Evolutionary conservation across 2,113 vertebrate genomes (phyloP).

Genomic region (Acanthisitta chloris): DNA sequence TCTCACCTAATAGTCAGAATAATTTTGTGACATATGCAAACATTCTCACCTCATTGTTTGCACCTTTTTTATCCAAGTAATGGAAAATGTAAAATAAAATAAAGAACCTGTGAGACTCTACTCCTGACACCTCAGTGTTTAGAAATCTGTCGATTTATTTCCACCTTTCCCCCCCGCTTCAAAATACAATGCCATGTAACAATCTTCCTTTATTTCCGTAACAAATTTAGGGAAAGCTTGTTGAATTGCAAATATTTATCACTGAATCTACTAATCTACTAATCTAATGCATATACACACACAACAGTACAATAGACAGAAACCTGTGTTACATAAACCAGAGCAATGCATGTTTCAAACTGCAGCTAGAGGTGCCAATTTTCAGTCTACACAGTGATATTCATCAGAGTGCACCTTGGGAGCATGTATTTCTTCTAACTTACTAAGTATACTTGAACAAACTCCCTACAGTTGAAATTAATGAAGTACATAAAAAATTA

Average conservation of each 20-base stretch:
- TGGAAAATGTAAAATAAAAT: background rate
- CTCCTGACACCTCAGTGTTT: background rate
- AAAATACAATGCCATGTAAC: background rate
- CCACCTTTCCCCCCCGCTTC: rapidly evolving
- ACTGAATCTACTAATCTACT: background rate
- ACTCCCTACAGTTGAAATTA: slow-evolving; percentile 27
- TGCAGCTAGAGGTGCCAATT: background rate
- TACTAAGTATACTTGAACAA: slow-evolving; percentile 10
- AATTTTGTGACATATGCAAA: background rate
- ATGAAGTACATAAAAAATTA: slow-evolving; percentile 10
- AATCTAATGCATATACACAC: background rate
- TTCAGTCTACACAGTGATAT: background rate
- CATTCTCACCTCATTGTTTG: background rate
- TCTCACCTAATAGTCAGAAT: background rate
- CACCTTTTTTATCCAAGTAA: background rate
- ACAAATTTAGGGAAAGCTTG: background rate
- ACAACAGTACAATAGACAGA: background rate
- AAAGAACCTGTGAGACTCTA: background rate
- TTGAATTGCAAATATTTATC: background rate
- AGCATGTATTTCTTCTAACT: slow-evolving; percentile 19
- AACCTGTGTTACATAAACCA: background rate
- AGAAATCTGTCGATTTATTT: background rate
- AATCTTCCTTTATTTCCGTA: background rate
- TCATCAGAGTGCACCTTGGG: background rate
- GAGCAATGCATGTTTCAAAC: background rate